These are phyloP conservation scores for Glareola pratincola DNA, from an alignment of 2,113 vertebrate species.

Conservation along the genomic window DNA sequence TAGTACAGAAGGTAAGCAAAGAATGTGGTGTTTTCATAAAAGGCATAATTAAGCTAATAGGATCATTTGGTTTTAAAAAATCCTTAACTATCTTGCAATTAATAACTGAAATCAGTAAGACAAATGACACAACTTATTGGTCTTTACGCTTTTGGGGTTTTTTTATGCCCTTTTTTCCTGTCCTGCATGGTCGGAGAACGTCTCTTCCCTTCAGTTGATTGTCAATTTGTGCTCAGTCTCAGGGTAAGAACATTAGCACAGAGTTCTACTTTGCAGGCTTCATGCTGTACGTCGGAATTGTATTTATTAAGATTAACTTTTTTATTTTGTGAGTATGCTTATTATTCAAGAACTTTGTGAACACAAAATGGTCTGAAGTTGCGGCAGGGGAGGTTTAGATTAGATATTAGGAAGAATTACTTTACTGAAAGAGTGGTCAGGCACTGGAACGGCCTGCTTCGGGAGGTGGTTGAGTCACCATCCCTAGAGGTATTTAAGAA, in stretches of 20 bases:
- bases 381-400: no score
- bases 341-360: neutral
- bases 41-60: fast-evolving
- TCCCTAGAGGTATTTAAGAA: no score
- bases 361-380: neutral
- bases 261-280: neutral
- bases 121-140: neutral
- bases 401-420: no score
- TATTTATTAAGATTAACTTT: neutral
- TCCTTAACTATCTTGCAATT: neutral
- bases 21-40: neutral
- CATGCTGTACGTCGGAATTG: neutral
- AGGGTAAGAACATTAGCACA: neutral
- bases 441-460: no score
- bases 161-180: neutral
- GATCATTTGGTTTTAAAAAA: neutral
- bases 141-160: neutral
- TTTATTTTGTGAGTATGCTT: neutral
- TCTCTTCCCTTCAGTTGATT: neutral
- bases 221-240: neutral
- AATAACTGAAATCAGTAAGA: neutral
- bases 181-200: neutral
- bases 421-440: no score
- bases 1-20: neutral
- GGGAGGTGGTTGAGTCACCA: no score